A percentile compares a stretch with the other conserved stretches of the same genome.
Conservation (phyloP, 2,113 vertebrate genomes). For the Pogonocichla stellata region DNA sequence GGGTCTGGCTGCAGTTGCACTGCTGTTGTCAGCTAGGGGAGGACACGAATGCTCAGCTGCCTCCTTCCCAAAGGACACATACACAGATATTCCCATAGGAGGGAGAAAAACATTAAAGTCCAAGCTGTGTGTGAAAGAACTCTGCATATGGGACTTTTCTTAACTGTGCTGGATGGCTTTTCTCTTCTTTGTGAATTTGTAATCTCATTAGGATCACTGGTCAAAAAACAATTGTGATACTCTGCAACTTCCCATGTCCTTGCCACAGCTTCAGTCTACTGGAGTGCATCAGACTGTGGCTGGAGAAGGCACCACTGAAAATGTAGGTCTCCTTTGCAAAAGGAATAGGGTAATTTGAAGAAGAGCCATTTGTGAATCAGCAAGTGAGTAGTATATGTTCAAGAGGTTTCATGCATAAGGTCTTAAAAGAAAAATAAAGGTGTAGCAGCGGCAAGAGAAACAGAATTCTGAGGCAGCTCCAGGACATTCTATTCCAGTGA, state of each 20-base stretch:
- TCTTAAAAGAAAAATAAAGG: not conserved
- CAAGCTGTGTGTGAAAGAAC: not conserved
- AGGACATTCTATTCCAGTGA: not conserved
- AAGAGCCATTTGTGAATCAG: not conserved
- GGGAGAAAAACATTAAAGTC: not conserved
- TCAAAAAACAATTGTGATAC: not conserved
- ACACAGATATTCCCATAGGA: not conserved
- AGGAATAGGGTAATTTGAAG: not conserved
- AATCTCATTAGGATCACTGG: not conserved
- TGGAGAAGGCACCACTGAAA: not conserved
- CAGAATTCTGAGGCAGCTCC: not conserved
- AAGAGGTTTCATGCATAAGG: not conserved
- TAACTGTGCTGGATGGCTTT: not conserved
- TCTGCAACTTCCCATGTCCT: not conserved
- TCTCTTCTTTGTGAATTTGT: not conserved
- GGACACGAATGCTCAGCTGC: not conserved
- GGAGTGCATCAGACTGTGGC: not conserved
- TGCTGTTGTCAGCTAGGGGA: not conserved
- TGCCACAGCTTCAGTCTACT: not conserved
- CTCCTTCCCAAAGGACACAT: not conserved
- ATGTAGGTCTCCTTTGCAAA: not conserved
- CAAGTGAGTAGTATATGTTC: not conserved
- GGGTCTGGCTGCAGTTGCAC: constrained; percentile 37
- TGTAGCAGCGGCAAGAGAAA: not conserved
- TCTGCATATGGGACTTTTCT: not conserved